Base-by-base conservation (phyloP, 2,797 vertebrate species). In the Buphagus erythrorhynchus region DNA sequence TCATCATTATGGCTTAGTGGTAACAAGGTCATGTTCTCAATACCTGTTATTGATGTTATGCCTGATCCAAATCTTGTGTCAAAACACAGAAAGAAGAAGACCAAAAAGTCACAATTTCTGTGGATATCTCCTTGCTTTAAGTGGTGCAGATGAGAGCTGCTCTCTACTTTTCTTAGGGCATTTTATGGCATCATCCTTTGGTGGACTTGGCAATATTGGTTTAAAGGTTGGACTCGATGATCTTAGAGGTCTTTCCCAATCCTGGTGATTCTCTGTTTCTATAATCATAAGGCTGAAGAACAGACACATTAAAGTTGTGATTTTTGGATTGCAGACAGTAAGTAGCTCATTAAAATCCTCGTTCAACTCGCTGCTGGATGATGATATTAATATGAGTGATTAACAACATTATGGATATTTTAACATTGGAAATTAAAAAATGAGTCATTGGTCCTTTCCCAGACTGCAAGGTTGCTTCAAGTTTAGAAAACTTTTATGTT, bases 341-440 rank as follows among this genome's bases (percentile, higher is more conserved):
- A 94, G 36, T 29, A 94, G 59, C 71, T 94, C 78, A 67, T 93
- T 93, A 85, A 22, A 38, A 69, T 45, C 54, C 59, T 85, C 17
- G 6, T 92, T 92, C 94, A 85, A 87, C 51, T 89, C 0, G 0
- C 28, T 68, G 58, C 22, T 88, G 91, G 36, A 68, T 82, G 43
- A 40, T 42, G 52, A 69, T 78, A 87, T 55, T 86, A 73, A 76
- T 42, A 51, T 9, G 11, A 79, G 18, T 9, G 6, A 91, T 93
- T 96, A 93, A 76, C 16, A 54, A 19, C 71, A 69, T 66, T 40
- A 82, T n/a, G 58, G 77, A 66, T 92, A 59, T 55, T 71, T 90
- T 71, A 90, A 77, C 33, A 52, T 1, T 66, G 38, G 33, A 76
- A 87, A 94, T 65, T 36, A 0, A 62, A 76, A 81, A 90, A 49